Base-by-base conservation (phyloP, 2,888 invertebrate species). In the Nebria salina region DNA sequence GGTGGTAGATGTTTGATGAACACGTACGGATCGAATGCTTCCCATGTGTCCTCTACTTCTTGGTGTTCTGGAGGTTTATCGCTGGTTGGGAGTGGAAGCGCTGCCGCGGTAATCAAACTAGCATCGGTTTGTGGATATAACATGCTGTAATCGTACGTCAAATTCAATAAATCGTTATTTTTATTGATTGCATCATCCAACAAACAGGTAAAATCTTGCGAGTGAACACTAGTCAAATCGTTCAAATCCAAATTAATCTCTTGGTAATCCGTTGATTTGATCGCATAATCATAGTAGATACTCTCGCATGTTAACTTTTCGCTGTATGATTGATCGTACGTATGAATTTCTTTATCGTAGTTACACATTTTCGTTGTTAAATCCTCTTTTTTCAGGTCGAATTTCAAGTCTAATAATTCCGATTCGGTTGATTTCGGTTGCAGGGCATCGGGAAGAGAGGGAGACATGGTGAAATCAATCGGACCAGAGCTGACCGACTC, bases 1-100 rank as follows among this genome's bases (percentile, higher is more conserved):
- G 96, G 96, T 43, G 96, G 96, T 85, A 98, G 92, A 90, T 96
- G 96, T 88, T 97, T 96, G 83, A 98, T 97, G 88, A 98, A 97
- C 82, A 95, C 91, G 85, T 97, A 96, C 0, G 97, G 97, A 88
- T 97, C 97, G 86, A 97, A 97, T 0, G 95, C 92, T 84, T 96
- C 96, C 90, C 93, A 94, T 82, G 93, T 92, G 82, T 93, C 93
- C 82, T 89, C 89, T 25, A 88, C 88, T 84, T 89, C 88, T 15
- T 88, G 88, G 82, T 89, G 89, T 79, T 88, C 88, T 0, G 88
- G 88, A 82, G 88, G 87, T 73, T 86, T 85, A 77, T 86, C 86
- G 43, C 83, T 85, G 11, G 26, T 43, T 15, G 70, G 64, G 11
- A 74, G 65, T 5, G 86, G 84, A 42, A 85, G 82, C 11, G 82